phyloP scores from a whole-genome alignment of 1,140 invertebrate species.

The Goniozus legneri region DNA sequence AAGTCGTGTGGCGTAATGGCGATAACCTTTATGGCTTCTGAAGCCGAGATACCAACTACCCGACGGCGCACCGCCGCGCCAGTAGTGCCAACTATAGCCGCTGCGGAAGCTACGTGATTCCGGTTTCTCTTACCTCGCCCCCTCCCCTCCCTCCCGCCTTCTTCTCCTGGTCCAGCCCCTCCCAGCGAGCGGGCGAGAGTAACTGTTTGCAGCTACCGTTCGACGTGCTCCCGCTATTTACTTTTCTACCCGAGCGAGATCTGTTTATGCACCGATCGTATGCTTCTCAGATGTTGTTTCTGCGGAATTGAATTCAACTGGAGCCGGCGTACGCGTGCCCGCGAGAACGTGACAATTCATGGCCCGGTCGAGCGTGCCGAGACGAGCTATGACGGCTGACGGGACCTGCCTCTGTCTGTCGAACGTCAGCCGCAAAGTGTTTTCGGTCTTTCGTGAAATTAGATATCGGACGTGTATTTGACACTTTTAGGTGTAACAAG shows the following conservation, averaged over 20 bases:
- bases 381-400: no score
- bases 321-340: no score
- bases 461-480: no score
- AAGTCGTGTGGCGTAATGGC: conserved; percentile 30
- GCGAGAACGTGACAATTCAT: no score
- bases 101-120: conserved; percentile 18
- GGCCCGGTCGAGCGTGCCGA: no score
- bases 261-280: background rate
- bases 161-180: background rate
- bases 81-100: conserved; percentile 13
- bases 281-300: background rate
- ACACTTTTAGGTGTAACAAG: no score
- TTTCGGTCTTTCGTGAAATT: no score
- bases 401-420: no score
- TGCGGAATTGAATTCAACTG: background rate
- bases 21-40: conserved; percentile 38
- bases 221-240: background rate
- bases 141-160: background rate
- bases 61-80: conserved; percentile 20
- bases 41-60: conserved; percentile 35
- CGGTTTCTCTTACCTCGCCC: conserved; percentile 9
- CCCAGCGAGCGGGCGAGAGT: background rate
- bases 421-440: no score
- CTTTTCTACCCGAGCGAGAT: background rate
- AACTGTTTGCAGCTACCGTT: background rate